phyloP scores from a whole-genome alignment of 2,797 vertebrate genomes.

The Acrossocheilus wenchowensis region DNA sequence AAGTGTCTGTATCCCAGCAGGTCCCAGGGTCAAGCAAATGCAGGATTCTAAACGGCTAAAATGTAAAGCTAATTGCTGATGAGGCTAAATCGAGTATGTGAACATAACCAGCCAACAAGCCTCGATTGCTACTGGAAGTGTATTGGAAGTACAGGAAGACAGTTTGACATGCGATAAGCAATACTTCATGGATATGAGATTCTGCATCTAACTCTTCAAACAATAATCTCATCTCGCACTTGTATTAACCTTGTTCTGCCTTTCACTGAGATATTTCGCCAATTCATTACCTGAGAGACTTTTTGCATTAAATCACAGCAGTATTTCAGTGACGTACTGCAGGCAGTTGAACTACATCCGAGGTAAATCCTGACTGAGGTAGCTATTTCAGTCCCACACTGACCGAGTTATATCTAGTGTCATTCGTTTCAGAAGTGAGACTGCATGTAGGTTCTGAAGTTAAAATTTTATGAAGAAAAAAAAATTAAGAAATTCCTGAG shows the following conservation, averaged over 20 bases:
- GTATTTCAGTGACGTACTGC: constrained; percentile 30
- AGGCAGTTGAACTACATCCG: constrained; percentile 39
- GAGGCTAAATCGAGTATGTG: background rate
- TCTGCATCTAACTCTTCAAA: constrained; percentile 1
- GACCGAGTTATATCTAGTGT: constrained; percentile 53
- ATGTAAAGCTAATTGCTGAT: constrained; percentile 17
- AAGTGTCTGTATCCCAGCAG: constrained; percentile 46
- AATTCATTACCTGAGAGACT: constrained; percentile 54
- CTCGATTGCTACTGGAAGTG: constrained; percentile 14
- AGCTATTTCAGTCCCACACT: constrained; percentile 56
- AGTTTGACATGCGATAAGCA: constrained; percentile 17
- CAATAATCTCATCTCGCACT: constrained; percentile 40
- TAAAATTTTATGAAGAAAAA: constrained; percentile 58
- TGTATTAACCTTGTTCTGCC: constrained; percentile 31
- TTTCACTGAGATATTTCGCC: constrained; percentile 38
- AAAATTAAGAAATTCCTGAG: constrained; percentile 67
- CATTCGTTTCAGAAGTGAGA: constrained; percentile 52
- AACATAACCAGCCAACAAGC: constrained; percentile 6
- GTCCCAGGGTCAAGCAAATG: constrained; percentile 48
- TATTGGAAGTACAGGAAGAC: constrained; percentile 23
- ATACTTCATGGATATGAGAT: constrained; percentile 36
- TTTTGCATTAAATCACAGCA: constrained; percentile 45
- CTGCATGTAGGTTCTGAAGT: constrained; percentile 47
- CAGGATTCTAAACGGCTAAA: constrained; percentile 34
- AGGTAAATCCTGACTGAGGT: constrained; percentile 58